These are phyloP conservation scores for Lophotriccus pileatus DNA, from an alignment of 2,797 vertebrate genomes.

Conservation along the genomic window DNA sequence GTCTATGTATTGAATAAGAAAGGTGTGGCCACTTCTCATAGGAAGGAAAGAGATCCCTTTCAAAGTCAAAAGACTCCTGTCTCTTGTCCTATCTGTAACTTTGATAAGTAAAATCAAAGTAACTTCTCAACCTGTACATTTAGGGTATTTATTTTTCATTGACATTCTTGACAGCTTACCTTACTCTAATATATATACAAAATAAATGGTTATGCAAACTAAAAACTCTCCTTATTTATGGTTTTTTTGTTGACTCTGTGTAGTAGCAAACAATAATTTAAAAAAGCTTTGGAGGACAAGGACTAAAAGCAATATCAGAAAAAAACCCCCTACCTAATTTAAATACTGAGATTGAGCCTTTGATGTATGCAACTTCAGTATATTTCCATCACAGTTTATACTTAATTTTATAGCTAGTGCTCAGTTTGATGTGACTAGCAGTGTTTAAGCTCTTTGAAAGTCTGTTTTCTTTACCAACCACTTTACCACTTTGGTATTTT, in stretches of 20 bases:
- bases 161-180: background rate
- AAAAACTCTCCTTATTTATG: background rate
- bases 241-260: background rate
- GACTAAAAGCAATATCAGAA: background rate
- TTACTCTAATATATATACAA: background rate
- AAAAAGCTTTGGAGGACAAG: background rate
- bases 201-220: background rate
- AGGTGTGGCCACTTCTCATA: background rate
- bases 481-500: background rate
- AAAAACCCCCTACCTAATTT: background rate
- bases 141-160: background rate
- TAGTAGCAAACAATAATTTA: background rate
- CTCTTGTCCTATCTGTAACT: background rate
- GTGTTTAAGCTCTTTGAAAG: background rate
- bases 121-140: background rate
- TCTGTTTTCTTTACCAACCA: background rate
- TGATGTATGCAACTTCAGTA: background rate
- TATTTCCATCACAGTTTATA: background rate
- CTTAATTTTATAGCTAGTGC: background rate
- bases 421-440: background rate
- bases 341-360: background rate
- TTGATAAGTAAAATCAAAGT: background rate
- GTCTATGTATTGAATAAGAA: background rate
- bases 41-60: background rate
- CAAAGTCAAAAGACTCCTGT: background rate